Percentiles rank a stretch among this genome's conserved stretches.
phyloP scores from a whole-genome alignment of 2,888 invertebrate species.

The Drosophila ezoana region DNA sequence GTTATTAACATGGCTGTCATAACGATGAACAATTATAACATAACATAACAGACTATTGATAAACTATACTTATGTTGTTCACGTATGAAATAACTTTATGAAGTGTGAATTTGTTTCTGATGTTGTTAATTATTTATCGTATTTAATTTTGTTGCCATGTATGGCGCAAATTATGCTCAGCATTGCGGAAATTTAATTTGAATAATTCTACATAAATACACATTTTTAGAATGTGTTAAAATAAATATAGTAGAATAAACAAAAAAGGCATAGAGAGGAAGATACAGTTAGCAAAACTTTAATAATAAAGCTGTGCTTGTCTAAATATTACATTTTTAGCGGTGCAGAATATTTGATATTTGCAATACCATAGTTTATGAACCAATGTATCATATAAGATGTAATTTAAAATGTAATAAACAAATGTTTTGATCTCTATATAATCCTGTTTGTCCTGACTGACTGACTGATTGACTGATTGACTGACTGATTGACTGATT shows the following conservation, averaged over 20 bases:
- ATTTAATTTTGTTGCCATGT: constrained; percentile 17
- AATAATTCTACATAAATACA: constrained; percentile 7
- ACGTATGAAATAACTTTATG: constrained; percentile 24
- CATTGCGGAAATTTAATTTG: constrained; percentile 50
- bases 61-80: constrained; percentile 4
- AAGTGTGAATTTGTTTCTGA: constrained; percentile 27
- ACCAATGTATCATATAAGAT: neutral
- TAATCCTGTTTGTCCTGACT: too few species aligned
- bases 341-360: neutral
- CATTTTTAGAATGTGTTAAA: constrained; percentile 26
- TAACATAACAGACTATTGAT: too few species aligned
- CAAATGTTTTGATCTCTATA: too few species aligned
- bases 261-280: too few species aligned
- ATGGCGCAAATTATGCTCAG: constrained; percentile 29
- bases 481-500: too few species aligned
- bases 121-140: constrained; percentile 19
- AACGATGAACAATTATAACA: neutral
- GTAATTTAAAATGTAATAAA: too few species aligned
- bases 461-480: too few species aligned
- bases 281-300: too few species aligned
- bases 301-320: neutral
- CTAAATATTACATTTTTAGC: neutral
- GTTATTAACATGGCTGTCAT: constrained; percentile 26
- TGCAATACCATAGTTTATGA: neutral
- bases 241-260: constrained; percentile 7